Conservation (phyloP, 2,797 vertebrate species). For the Hafferia zeledoni region DNA sequence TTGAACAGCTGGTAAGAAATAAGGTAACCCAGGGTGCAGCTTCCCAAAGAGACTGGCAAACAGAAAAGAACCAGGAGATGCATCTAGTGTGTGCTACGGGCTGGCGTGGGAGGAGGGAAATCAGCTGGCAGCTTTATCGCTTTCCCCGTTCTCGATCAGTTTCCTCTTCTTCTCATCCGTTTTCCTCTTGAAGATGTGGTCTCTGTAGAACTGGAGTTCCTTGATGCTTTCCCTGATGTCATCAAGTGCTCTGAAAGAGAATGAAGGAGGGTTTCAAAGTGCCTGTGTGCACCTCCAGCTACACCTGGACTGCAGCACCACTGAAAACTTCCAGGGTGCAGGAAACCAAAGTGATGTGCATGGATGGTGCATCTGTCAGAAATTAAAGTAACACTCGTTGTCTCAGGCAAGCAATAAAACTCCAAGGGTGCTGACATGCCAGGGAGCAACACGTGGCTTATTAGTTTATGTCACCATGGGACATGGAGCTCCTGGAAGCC, state of each 20-base stretch:
- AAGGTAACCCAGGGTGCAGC: slow-evolving; percentile 30
- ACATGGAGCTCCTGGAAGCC: neutral
- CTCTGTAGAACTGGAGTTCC: slow-evolving; percentile 93
- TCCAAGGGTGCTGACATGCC: neutral
- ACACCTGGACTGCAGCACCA: rapidly evolving
- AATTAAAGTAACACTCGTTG: neutral
- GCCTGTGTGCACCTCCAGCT: neutral
- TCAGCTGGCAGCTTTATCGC: slow-evolving; percentile 75
- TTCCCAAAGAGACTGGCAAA: slow-evolving; percentile 16
- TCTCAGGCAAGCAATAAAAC: neutral
- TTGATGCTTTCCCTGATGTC: slow-evolving; percentile 97
- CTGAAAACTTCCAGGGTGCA: neutral
- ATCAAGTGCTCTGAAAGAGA: slow-evolving; percentile 87
- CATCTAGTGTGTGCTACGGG: neutral
- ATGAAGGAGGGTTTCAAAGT: neutral
- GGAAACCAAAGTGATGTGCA: neutral
- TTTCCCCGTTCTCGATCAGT: slow-evolving; percentile 83
- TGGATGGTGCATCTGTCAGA: neutral
- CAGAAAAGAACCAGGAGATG: slow-evolving; percentile 7
- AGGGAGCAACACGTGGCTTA: neutral
- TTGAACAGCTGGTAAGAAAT: slow-evolving; percentile 29
- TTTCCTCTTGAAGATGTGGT: slow-evolving; percentile 86
- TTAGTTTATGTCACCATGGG: neutral
- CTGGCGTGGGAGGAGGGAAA: neutral
- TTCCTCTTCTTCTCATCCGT: slow-evolving; percentile 84